Evolutionary conservation across 2,888 invertebrate species (phyloP).

Genomic region (Ligdia adustata): DNA sequence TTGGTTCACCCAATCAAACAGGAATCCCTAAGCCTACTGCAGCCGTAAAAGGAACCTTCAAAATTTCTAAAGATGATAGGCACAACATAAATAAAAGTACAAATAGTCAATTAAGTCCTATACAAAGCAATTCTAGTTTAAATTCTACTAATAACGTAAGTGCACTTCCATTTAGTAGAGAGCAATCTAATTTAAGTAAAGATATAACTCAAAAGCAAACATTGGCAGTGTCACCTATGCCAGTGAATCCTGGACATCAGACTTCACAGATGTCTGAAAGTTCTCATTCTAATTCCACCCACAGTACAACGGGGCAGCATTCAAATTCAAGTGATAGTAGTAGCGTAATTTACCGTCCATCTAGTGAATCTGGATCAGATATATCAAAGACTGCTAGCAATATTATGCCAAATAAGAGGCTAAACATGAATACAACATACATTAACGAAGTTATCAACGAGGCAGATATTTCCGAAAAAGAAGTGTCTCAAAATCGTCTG

Average conservation of each 20-base stretch:
- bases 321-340: conserved; percentile 90
- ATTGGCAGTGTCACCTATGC: conserved; percentile 90
- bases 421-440: conserved; percentile 80
- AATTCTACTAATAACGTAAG: conserved; percentile 80
- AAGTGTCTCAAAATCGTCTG: conserved; percentile 69
- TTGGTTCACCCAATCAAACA: conserved; percentile 66
- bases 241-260: conserved; percentile 67
- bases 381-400: conserved; percentile 71
- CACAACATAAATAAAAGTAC: conserved; percentile 81
- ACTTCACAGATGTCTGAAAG: conserved; percentile 87
- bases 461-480: conserved; percentile 77
- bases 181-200: conserved; percentile 80
- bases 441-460: conserved; percentile 82
- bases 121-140: conserved; percentile 83
- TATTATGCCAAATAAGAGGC: conserved; percentile 77
- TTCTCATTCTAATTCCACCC: conserved; percentile 83
- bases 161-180: conserved; percentile 76
- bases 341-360: conserved; percentile 89
- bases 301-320: conserved; percentile 87
- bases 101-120: conserved; percentile 82
- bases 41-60: conserved; percentile 95
- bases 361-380: conserved; percentile 89
- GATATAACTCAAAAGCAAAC: conserved; percentile 80
- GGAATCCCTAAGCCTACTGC: conserved; percentile 96
- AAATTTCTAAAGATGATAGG: conserved; percentile 86